Conservation (phyloP, 92 coral and sea anemone species). For the Parazoanthus atlanticus region DNA sequence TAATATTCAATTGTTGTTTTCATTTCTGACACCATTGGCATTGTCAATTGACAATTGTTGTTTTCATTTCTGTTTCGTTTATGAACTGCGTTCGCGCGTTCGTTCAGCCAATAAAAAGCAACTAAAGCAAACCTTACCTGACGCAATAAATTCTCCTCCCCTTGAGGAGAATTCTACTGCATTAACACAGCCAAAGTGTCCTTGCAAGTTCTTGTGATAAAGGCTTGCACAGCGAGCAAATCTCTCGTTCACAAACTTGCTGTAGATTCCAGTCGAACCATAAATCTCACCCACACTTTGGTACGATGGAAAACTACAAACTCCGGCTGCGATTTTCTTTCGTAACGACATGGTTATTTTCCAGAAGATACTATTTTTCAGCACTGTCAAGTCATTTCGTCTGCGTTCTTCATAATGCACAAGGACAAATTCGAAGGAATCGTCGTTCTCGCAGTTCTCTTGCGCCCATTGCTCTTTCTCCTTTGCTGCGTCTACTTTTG, state of each 20-base stretch:
- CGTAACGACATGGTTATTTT: neutral
- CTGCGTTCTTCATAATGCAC: neutral
- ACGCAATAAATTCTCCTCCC: conserved; percentile 91
- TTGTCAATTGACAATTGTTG: no score
- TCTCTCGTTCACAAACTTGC: conserved; percentile 65
- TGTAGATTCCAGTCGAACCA: conserved; percentile 61
- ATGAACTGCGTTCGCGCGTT: no score
- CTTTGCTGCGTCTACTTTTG: neutral
- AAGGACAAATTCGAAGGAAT: no score
- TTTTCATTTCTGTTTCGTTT: no score
- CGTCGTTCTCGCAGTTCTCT: no score
- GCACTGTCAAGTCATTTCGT: conserved; percentile 8
- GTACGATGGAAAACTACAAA: conserved; percentile 55
- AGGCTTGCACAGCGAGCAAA: conserved; percentile 71
- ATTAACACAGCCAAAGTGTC: conserved; percentile 96
- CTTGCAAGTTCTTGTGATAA: conserved; percentile 74
- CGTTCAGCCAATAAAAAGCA: no score
- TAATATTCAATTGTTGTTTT: no score
- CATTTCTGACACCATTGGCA: no score
- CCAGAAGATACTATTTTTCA: neutral
- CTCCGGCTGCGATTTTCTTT: neutral
- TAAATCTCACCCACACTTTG: conserved; percentile 59
- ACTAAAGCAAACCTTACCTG: conserved; percentile 65
- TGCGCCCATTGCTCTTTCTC: neutral
- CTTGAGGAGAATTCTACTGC: conserved; percentile 89